Evolutionary conservation across 2,888 invertebrate species (phyloP), one percentile per base, ranked within the genome.

Genomic region (Podotricha telesiphe): DNA sequence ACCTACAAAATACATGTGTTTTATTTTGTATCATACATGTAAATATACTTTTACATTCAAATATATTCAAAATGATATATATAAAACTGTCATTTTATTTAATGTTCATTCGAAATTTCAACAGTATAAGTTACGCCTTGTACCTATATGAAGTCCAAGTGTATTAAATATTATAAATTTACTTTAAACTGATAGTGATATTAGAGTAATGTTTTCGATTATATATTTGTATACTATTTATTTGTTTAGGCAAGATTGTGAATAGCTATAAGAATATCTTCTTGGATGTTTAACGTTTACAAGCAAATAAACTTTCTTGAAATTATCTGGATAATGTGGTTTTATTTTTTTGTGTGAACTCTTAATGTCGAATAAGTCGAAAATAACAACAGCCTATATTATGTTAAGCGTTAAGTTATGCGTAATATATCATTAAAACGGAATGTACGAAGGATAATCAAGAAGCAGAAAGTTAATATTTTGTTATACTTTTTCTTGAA

Each of bases 141-240:
- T 71, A 71, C 65, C 47, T 72, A 68, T 69, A 53, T 34, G 5
- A 70, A 68, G 69, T 67, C 69, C 55, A 66, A 37, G 59, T 73
- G 56, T 71, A 68, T 67, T 56, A 64, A 64, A 66, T 72, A 72
- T 70, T 68, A 69, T 50, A 67, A 73, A 69, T 28, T 69, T 73
- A 78, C 79, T 86, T 90, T 88, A 86, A 83, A 82, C 79, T 83
- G 79, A 88, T 92, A 92, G 92, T 92, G 92, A 91, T 92, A 92
- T 80, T 92, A 92, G 91, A 83, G 72, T 91, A 87, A 86, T 81
- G 83, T 87, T 87, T 87, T 83, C 83, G 81, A 86, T 82, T 82
- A 83, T 84, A 87, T 86, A 86, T 85, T 88, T 86, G 83, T 89
- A 84, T 85, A 83, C 81, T 91, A 90, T 90, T 90, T 90, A 91